Evolutionary conservation across 2,113 vertebrate genomes (phyloP).

Genomic region (Dendrocopos noguchii): DNA sequence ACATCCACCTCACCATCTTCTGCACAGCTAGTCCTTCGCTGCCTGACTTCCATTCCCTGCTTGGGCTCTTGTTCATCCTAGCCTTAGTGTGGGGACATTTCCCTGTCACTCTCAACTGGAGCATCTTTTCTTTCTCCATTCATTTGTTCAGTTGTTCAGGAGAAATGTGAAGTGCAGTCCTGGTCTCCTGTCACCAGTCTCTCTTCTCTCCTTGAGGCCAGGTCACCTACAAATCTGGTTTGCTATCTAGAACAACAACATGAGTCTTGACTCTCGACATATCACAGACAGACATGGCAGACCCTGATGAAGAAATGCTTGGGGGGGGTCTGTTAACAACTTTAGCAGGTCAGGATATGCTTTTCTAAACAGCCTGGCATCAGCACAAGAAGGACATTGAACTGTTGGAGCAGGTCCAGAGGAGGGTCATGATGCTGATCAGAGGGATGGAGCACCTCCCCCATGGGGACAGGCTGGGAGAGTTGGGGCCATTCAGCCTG

Average conservation of each 20-base stretch:
- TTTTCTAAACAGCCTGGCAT: neutral
- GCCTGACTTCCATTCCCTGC: neutral
- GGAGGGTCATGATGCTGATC: too few relatives aligned
- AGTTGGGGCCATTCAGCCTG: too few relatives aligned
- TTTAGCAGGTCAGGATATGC: neutral
- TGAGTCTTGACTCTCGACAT: neutral
- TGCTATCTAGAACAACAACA: neutral
- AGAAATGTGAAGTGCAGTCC: neutral
- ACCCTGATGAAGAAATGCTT: neutral
- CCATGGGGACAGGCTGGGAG: too few relatives aligned
- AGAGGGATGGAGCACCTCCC: too few relatives aligned
- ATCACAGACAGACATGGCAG: neutral
- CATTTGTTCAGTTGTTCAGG: neutral
- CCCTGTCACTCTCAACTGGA: neutral
- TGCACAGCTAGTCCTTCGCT: neutral
- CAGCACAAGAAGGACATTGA: too few relatives aligned
- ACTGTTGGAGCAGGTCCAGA: too few relatives aligned
- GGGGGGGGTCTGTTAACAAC: neutral
- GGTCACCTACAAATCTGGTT: neutral
- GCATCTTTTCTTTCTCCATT: neutral
- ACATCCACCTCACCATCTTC: neutral
- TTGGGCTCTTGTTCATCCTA: neutral
- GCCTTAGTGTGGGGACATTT: neutral
- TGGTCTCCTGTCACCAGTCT: neutral
- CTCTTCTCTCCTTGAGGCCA: neutral